Base-by-base conservation (phyloP, 2,888 invertebrate species). In the Amphipoea oculea region DNA sequence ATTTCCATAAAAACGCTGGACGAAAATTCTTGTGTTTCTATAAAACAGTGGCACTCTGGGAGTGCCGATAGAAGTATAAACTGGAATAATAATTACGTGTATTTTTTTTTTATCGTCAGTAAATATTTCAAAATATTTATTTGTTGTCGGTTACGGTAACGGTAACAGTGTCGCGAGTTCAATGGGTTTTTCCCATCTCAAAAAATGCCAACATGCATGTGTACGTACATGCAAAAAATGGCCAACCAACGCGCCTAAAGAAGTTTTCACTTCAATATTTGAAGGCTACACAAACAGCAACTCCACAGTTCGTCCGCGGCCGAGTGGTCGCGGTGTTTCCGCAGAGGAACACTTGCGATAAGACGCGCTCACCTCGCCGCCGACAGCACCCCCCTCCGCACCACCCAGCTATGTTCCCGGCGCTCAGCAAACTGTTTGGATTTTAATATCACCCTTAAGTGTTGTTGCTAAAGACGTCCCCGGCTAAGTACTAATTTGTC, bases 371-470 rank as follows among this genome's bases (percentile, higher is more conserved):
- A 86, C 87, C 89, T 85, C 88, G 67, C 78, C 69, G 54, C 70
- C 40, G 54, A 57, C 70, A 29, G 17, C 42, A 6, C 57, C 67
- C 67, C 71, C 42, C 71, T 86, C 76, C 86, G 87, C 63, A 20
- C 90, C 77, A 60, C 83, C 81, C 79, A 62, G 79, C 54, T 73
- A 75, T 81, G 78, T 86, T 82, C 54, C 88, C 86, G 85, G 86
- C 90, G 89, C 92, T 92, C 90, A 86, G 86, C 90, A 91, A 93
- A 94, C 95, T 94, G 95, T 96, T 96, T 95, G 95, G 94, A 95
- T 96, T 96, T 96, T 96, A 96, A 96, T 96, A 96, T 96, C 93
- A 95, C 92, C 91, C 93, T 95, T 95, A 95, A 96, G 96, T 96
- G 96, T 94, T 96, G 96, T 96, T 94, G 91, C 94, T 94, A 95